A percentile compares a stretch with the other conserved stretches of the same genome.
phyloP scores from a whole-genome alignment of 2,113 vertebrate species.

The Melanerpes formicivorus region DNA sequence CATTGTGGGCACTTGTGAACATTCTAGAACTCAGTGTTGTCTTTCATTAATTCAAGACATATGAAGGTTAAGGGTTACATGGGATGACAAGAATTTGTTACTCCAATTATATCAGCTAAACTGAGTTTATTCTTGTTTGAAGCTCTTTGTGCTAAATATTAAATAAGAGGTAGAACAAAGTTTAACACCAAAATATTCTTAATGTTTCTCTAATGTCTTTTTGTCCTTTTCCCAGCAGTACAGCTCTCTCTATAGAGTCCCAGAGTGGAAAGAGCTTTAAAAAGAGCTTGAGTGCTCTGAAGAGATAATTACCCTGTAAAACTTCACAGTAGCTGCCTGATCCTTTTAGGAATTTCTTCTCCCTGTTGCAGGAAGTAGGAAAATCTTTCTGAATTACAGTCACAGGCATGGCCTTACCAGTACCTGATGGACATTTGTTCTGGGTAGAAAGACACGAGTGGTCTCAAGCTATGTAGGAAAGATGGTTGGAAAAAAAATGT shows the following conservation, averaged over 20 bases:
- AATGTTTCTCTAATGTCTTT: background rate
- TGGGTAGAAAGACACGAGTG: background rate
- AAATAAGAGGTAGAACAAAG: background rate
- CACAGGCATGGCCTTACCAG: background rate
- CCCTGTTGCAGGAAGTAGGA: background rate
- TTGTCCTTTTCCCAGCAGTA: background rate
- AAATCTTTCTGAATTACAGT: background rate
- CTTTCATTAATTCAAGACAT: background rate
- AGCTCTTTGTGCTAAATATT: background rate
- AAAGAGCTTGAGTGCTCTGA: background rate
- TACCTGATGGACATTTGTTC: background rate
- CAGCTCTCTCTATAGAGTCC: background rate
- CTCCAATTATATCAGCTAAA: background rate
- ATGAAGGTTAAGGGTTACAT: background rate
- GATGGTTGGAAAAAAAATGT: background rate
- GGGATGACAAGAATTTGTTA: background rate
- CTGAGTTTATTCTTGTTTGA: background rate
- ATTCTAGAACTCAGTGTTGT: background rate
- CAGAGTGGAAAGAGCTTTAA: background rate
- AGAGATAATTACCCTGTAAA: background rate
- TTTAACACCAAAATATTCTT: background rate
- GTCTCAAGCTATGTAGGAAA: background rate
- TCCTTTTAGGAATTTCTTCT: background rate
- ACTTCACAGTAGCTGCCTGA: background rate
- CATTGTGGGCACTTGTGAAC: background rate